phyloP scores from a whole-genome alignment of 2,888 invertebrate species.

The Agrochola lychnidis region DNA sequence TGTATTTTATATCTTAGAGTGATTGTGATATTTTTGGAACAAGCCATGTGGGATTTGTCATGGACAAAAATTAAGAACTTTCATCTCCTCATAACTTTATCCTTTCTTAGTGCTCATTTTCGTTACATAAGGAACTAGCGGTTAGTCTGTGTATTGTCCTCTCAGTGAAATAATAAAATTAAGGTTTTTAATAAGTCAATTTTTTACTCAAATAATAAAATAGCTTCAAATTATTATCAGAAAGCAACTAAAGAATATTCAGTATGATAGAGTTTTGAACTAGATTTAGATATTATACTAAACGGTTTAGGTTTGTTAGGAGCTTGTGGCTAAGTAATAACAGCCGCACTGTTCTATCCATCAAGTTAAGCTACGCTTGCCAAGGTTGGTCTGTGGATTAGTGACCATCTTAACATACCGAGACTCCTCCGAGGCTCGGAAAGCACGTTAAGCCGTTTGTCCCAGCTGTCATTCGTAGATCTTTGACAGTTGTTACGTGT shows the following conservation, averaged over 20 bases:
- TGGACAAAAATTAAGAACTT: neutral
- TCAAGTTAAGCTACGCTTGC: too few relatives aligned
- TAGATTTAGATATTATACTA: neutral
- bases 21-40: neutral
- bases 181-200: too few relatives aligned
- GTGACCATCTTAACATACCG: too few relatives aligned
- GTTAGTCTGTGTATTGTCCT: neutral
- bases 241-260: neutral
- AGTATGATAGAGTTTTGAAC: neutral
- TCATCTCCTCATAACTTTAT: neutral
- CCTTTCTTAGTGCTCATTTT: neutral
- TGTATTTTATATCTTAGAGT: too few relatives aligned
- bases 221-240: neutral
- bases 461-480: too few relatives aligned
- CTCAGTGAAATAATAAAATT: neutral
- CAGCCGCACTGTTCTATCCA: too few relatives aligned
- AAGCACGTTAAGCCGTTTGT: too few relatives aligned
- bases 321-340: too few relatives aligned
- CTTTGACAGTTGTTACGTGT: too few relatives aligned
- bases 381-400: too few relatives aligned
- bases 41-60: neutral
- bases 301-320: too few relatives aligned
- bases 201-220: neutral
- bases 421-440: too few relatives aligned
- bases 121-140: neutral